Evolutionary conservation across 2,113 vertebrate genomes (phyloP), one percentile per base, ranked within the genome.

Genomic region (Halichoeres trimaculatus): DNA sequence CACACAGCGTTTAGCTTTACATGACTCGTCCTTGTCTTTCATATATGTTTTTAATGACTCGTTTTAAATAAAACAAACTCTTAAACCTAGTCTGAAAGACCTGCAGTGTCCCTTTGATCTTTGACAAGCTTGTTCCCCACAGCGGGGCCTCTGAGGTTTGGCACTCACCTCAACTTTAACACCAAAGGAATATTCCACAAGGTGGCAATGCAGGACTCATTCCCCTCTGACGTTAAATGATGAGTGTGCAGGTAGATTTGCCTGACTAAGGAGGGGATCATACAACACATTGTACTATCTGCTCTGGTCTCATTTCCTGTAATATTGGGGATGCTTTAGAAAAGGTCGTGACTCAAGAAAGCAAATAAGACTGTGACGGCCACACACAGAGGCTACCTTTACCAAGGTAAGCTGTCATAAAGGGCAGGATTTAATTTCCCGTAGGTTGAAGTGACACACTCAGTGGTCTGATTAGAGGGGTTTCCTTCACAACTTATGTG

Each of bases 181-280:
- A 84, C 71, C 80, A 80, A 55, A 76, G 63, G 55, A 85, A 78
- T 43, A 68, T 69, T 84, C 90, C 92, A 93, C 90, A 86, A 90
- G 90, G 84, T 85, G 90, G 92, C 90, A 68, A 82, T 88, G 64
- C 84, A 90, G 86, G 78, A 91, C 79, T 81, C 90, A 76, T 45
- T 88, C 86, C 59, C 63, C 79, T 58, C 48, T 76, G 59, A 80
- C 73, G 20, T 62, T 54, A 79, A 90, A 72, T 75, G 79, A 89
- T 90, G 88, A 90, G 82, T 89, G 48, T 87, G 85, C 91, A 91
- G 85, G 79, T 89, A 79, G 70, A 86, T 74, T 35, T 63, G 65
- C 80, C 74, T 57, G 76, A 83, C 24, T 75, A 75, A 88, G 71
- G 66, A 78, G 73, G 65, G 34, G 47, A 86, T 85, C 72, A 77